A percentile compares a stretch with the other conserved stretches of the same genome.
These are phyloP conservation scores for Eptesicus fuscus DNA, from an alignment of 2,113 vertebrate species.

Conservation along the genomic window DNA sequence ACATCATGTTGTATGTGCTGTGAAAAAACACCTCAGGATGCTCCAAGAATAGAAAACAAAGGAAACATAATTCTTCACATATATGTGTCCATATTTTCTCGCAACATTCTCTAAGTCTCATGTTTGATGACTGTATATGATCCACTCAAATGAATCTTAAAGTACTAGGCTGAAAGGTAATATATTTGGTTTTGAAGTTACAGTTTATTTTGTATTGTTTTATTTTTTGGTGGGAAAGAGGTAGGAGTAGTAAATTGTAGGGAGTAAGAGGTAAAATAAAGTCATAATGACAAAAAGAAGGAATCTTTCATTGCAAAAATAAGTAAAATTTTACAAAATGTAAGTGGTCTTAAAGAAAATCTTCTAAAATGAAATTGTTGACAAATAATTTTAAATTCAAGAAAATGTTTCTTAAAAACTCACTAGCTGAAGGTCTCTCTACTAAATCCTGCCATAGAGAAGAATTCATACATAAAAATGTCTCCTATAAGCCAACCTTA, in stretches of 20 bases:
- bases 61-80: not conserved
- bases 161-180: not conserved
- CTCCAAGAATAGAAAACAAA: not conserved
- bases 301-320: not conserved
- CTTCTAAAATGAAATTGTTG: constrained; percentile 28
- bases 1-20: not conserved
- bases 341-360: not conserved
- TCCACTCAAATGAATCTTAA: not conserved
- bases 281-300: not conserved
- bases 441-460: not conserved
- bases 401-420: not conserved
- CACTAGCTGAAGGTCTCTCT: not conserved
- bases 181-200: not conserved
- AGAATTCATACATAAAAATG: constrained; percentile 4
- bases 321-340: not conserved
- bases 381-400: constrained; percentile 38
- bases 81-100: not conserved
- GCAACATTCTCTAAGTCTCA: not conserved
- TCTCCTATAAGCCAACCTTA: not conserved
- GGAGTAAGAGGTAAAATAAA: not conserved
- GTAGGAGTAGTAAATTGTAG: not conserved
- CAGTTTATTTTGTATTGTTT: not conserved
- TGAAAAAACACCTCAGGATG: not conserved
- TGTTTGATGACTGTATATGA: not conserved
- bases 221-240: not conserved